These are phyloP conservation scores for Drosophila demipolita DNA, from an alignment of 2,888 invertebrate species.

Conservation along the genomic window DNA sequence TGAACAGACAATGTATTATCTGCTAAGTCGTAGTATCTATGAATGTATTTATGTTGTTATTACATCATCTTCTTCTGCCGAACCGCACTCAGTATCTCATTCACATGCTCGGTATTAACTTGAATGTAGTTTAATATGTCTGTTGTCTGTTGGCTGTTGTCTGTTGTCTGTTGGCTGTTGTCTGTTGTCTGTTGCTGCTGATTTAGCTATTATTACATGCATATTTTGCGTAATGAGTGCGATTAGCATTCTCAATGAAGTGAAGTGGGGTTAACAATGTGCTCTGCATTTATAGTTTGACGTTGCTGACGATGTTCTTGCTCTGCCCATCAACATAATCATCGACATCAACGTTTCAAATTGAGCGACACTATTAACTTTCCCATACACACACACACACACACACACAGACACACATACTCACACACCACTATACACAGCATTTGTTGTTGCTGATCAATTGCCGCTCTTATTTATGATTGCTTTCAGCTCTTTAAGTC, in stretches of 20 bases:
- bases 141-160: constrained; percentile 10
- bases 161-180: constrained; percentile 12
- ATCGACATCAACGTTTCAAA: constrained; percentile 74
- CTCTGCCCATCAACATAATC: constrained; percentile 75
- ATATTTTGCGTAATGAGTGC: constrained; percentile 80
- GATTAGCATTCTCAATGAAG: constrained; percentile 80
- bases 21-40: neutral
- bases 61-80: constrained; percentile 1
- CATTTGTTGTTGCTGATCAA: constrained; percentile 55
- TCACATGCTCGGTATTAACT: constrained; percentile 34
- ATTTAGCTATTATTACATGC: constrained; percentile 79
- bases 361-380: constrained; percentile 69
- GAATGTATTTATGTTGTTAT: neutral
- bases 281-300: constrained; percentile 71
- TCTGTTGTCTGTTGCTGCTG: constrained; percentile 32
- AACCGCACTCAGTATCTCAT: constrained; percentile 26
- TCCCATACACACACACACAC: constrained; percentile 6
- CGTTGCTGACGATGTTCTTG: constrained; percentile 3
- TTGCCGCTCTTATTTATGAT: constrained; percentile 53
- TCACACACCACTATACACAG: neutral
- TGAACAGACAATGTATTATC: neutral
- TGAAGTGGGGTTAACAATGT: constrained; percentile 73
- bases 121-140: neutral
- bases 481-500: constrained; percentile 17
- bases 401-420: neutral